These are phyloP conservation scores for Lamellibrachia satsuma DNA, from an alignment of 2,888 invertebrate species.

Conservation along the genomic window DNA sequence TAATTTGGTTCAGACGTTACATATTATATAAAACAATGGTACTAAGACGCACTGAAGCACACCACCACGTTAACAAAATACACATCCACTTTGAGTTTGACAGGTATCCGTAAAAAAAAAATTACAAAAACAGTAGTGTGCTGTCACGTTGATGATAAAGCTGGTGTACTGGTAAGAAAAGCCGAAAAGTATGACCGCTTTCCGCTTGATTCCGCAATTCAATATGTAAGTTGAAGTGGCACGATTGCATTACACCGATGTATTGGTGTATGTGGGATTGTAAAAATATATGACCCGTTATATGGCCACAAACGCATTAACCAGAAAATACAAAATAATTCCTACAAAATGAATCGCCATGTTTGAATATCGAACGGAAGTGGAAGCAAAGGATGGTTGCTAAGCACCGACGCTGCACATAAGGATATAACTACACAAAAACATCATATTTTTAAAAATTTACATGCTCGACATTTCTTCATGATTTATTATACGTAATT, in stretches of 20 bases:
- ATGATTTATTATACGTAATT: background rate
- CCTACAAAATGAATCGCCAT: background rate
- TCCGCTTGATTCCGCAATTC: background rate
- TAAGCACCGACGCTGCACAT: background rate
- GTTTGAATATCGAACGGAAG: conserved; percentile 12
- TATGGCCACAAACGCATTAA: background rate
- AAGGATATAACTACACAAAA: background rate
- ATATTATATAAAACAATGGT: no score
- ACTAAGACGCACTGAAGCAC: no score
- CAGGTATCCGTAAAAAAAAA: no score
- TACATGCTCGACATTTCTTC: background rate
- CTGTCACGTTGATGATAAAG: no score
- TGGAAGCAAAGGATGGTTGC: conserved; percentile 3
- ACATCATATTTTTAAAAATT: background rate
- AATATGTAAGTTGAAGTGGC: background rate
- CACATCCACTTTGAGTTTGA: no score
- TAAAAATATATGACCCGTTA: background rate
- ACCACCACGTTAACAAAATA: no score
- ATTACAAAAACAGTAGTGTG: no score
- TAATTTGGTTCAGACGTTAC: no score
- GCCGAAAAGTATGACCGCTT: background rate
- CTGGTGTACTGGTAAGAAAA: background rate
- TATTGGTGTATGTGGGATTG: background rate
- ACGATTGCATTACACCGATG: background rate
- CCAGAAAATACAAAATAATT: background rate